These are phyloP conservation scores for Bombus haemorrhoidalis DNA, from an alignment of 1,140 invertebrate species.

Conservation along the genomic window DNA sequence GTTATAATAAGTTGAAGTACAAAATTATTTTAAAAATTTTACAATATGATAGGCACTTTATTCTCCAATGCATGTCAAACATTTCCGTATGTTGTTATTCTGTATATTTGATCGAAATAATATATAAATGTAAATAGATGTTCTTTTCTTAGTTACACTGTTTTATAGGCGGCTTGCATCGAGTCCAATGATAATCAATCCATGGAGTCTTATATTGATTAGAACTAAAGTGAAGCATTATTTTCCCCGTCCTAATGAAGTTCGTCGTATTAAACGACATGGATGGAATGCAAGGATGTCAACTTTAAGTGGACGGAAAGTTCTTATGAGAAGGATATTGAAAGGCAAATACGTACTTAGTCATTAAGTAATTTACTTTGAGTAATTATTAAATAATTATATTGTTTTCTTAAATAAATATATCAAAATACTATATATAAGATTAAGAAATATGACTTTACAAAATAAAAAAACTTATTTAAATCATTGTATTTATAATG, in stretches of 20 bases:
- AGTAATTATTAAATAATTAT: slow-evolving; percentile 2
- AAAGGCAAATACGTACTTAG: slow-evolving; percentile 88
- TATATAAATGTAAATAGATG: not conserved
- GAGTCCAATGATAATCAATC: slow-evolving; percentile 3
- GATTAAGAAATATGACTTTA: not conserved
- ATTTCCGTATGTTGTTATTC: slow-evolving; percentile 48
- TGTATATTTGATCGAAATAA: not conserved
- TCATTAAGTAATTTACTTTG: slow-evolving; percentile 82
- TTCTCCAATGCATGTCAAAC: slow-evolving; percentile 23
- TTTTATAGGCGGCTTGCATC: not conserved
- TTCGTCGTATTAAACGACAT: slow-evolving; percentile 86
- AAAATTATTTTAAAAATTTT: not conserved
- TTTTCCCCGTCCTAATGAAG: slow-evolving; percentile 89
- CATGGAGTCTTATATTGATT: slow-evolving; percentile 69
- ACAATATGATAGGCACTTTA: slow-evolving; percentile 52
- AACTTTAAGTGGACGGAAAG: slow-evolving; percentile 85
- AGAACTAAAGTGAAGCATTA: slow-evolving; percentile 84
- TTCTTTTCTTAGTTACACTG: not conserved
- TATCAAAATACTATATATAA: not conserved
- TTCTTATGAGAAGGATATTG: slow-evolving; percentile 89
- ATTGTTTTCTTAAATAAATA: not conserved
- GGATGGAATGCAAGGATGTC: slow-evolving; percentile 88
- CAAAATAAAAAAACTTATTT: not conserved
- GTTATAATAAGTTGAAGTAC: not conserved
- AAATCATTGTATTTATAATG: not conserved